Evolutionary conservation across 1,140 invertebrate species (phyloP), one percentile per base, ranked within the genome.

Genomic region (Belonocnema kinseyi): DNA sequence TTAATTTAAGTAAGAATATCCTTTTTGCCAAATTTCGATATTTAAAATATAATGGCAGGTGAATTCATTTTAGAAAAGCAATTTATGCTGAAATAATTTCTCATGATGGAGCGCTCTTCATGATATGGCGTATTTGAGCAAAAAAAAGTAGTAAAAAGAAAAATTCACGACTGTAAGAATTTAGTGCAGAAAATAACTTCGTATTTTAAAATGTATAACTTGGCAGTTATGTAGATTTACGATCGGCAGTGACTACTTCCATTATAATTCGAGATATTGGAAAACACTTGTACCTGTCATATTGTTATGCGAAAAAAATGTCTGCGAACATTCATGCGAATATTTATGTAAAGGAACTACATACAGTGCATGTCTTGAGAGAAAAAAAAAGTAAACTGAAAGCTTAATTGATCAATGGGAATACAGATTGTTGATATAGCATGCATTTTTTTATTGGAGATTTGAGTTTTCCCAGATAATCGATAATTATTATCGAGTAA

Each of bases 281-380:
- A 66, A 66, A 66, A 16, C 61, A 66, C 40, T 66, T 66, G 61
- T 66, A 66, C 61, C 61, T 66, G 61, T 66, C 14, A 16, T 66
- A 33, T 33, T 66, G 33, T 66, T 66, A 40, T 66, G 13, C 26
- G 33, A 40, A 4, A n/a, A 66, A 40, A 40, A 40, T 10, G n/a
- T 13, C 33, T n/a, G 61, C 26, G 16, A 66, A 66, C n/a, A 10
- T 66, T 16, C n/a, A 66, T 66, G 12, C 12, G 16, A 66, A 66
- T 66, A 66, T 66, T 66, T 40, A 66, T 66, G 12, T 12, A 26
- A 66, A 33, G 8, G 14, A 40, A 40, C 6, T 46, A 46, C 8
- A 33, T 33, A 46, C 40, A 46, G 40, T 46, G 40, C 10, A 46
- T 46, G 7, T 10, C 11, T 8, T 46, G 40, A 46, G 40, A 46